Evolutionary conservation across 1,140 invertebrate species (phyloP), one percentile per base, ranked within the genome.

Genomic region (Galendromus occidentalis): DNA sequence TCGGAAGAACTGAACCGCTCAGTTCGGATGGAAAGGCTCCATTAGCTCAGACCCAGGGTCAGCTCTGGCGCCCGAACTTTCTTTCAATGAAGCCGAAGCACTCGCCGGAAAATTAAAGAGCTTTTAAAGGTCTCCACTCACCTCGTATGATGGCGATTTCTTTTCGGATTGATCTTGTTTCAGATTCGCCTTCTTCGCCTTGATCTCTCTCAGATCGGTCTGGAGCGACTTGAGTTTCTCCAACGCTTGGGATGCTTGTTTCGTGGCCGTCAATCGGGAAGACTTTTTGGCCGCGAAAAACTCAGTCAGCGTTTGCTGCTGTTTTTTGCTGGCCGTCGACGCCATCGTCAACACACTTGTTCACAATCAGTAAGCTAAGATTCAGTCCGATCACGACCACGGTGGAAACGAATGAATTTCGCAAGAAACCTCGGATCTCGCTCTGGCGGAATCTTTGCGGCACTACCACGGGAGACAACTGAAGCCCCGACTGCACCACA

Each of bases 291-390:
- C 14, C 14, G 51, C 25, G 51, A 59, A 59, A 22, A 59, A 59
- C 14, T 59, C 51, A 4, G 51, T 59, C 22, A 59, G 22, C 14
- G 51, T 59, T 59, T 59, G 51, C 51, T 59, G 51, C 45, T 47
- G 45, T 14, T 47, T 20, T 22, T 59, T 25, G 25, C 20, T 12
- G 25, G 25, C 33, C 20, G 51, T 59, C 25, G 51, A 5, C 2
- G 25, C 33, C 51, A 59, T 59, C 5, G n/a, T 59, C 25, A 1
- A 14, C 12, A 22, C 51, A 22, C n/a, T 4, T 9, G 33, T 39
- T 39, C 33, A 39, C 33, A 39, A 39, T 9, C 9, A 9, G 9
- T 39, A 39, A 4, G 9, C 33, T 4, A 39, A n/a, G n/a, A n/a
- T n/a, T n/a, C 33, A 39, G 33, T 9, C 9, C 9, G 33, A 39